A percentile compares a stretch with the other conserved stretches of the same genome.
These are phyloP conservation scores for Eutolmus rufibarbis DNA, from an alignment of 2,888 invertebrate genomes.

Conservation along the genomic window DNA sequence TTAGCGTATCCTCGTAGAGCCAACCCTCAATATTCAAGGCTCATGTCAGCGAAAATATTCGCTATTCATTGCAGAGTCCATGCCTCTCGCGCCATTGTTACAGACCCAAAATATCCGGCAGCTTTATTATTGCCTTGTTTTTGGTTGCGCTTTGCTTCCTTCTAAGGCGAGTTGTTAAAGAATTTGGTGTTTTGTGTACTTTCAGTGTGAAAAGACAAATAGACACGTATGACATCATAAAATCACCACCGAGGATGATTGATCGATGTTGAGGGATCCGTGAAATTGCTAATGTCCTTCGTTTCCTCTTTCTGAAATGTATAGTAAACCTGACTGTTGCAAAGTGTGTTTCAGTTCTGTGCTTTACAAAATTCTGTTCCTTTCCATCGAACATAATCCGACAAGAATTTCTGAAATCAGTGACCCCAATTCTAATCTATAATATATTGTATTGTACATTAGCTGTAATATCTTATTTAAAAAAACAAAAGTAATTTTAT, in stretches of 20 bases:
- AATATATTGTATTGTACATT: background rate
- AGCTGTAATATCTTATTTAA: no score
- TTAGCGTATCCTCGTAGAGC: background rate
- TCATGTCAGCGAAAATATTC: background rate
- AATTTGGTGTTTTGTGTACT: conserved; percentile 1
- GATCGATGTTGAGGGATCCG: conserved; percentile 45
- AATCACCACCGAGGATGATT: conserved; percentile 44
- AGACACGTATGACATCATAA: conserved; percentile 45
- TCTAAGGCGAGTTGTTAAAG: background rate
- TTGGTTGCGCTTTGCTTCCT: conserved; percentile 7
- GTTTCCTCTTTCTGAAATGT: background rate
- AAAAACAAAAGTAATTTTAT: no score
- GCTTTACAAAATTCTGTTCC: background rate
- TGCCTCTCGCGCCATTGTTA: background rate
- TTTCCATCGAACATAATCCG: background rate
- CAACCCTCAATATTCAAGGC: background rate
- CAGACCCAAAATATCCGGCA: background rate
- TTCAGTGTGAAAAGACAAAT: conserved; percentile 45
- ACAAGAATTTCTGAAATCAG: background rate
- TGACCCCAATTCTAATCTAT: no score
- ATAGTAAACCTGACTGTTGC: background rate
- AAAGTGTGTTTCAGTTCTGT: background rate
- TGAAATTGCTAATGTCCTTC: conserved; percentile 42
- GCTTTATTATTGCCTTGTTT: background rate
- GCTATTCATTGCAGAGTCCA: background rate